Percentiles rank a stretch among this genome's conserved stretches.
Conservation (phyloP, 1,140 invertebrate species). For the Pseudomyrmex cubaensis region DNA sequence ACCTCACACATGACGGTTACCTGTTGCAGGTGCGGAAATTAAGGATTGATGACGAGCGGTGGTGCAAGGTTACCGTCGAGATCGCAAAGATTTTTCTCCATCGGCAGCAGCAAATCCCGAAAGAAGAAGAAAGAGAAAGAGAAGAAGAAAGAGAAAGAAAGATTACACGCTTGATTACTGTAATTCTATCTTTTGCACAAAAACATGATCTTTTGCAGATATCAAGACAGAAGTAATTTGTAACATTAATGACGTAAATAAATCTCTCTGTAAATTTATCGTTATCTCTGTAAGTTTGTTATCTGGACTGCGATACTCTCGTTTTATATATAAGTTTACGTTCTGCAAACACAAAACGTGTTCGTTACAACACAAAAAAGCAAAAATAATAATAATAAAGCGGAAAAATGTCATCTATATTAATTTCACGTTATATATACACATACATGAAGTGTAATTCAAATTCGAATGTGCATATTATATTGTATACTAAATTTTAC, state of each 20-base stretch:
- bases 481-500: too few species aligned
- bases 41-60: slow-evolving; percentile 49
- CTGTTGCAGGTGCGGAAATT: slow-evolving; percentile 53
- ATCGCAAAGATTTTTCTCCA: slow-evolving; percentile 20
- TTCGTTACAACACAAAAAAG: neutral
- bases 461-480: too few species aligned
- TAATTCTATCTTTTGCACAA: slow-evolving; percentile 19
- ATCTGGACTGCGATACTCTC: neutral
- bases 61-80: slow-evolving; percentile 45
- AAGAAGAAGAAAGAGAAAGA: neutral
- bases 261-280: neutral
- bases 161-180: slow-evolving; percentile 40
- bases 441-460: too few species aligned
- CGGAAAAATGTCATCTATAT: neutral
- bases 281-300: neutral
- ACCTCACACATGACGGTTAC: neutral
- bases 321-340: neutral
- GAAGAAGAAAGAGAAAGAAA: too few species aligned
- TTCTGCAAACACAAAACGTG: too few species aligned
- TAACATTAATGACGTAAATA: slow-evolving; percentile 23
- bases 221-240: neutral
- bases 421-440: neutral
- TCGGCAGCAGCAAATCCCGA: neutral
- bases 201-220: slow-evolving; percentile 14
- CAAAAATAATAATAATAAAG: neutral